Evolutionary conservation across 1,140 invertebrate species (phyloP).

Genomic region (Manduca sexta): DNA sequence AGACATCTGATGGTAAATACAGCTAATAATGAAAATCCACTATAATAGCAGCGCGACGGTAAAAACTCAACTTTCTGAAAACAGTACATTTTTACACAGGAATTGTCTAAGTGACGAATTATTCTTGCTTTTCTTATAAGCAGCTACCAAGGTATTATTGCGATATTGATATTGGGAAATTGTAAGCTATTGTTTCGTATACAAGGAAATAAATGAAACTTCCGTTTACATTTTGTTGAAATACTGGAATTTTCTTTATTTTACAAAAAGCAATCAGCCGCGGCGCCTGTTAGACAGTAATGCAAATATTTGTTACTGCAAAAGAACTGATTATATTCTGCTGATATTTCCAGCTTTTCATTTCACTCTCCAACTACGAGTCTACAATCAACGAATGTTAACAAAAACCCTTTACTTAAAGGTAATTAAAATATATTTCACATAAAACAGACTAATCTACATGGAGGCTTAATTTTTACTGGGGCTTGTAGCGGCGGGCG

Average conservation of each 20-base stretch:
- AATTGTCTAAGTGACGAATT: too few relatives aligned
- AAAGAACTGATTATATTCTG: background rate
- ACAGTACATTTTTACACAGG: too few relatives aligned
- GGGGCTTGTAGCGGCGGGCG: constrained; percentile 28
- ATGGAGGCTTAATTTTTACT: constrained; percentile 56
- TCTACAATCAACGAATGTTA: constrained; percentile 19
- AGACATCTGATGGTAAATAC: too few relatives aligned
- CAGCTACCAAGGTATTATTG: too few relatives aligned
- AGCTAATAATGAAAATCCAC: too few relatives aligned
- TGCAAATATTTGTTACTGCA: background rate
- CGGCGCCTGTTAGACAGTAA: background rate
- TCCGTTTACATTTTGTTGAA: background rate
- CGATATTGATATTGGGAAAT: too few relatives aligned
- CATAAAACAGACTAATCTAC: constrained; percentile 54
- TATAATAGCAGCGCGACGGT: too few relatives aligned
- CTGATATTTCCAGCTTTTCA: too few relatives aligned
- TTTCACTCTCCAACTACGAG: constrained; percentile 15
- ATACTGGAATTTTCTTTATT: constrained; percentile 44
- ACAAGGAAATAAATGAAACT: too few relatives aligned
- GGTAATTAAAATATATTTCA: constrained; percentile 60
- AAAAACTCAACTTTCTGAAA: too few relatives aligned
- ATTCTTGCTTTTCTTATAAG: too few relatives aligned
- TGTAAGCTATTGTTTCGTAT: too few relatives aligned
- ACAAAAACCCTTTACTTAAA: constrained; percentile 57
- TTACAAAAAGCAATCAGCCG: constrained; percentile 32